phyloP scores from a whole-genome alignment of 2,113 vertebrate genomes.

The Rhadina sibilatrix region DNA sequence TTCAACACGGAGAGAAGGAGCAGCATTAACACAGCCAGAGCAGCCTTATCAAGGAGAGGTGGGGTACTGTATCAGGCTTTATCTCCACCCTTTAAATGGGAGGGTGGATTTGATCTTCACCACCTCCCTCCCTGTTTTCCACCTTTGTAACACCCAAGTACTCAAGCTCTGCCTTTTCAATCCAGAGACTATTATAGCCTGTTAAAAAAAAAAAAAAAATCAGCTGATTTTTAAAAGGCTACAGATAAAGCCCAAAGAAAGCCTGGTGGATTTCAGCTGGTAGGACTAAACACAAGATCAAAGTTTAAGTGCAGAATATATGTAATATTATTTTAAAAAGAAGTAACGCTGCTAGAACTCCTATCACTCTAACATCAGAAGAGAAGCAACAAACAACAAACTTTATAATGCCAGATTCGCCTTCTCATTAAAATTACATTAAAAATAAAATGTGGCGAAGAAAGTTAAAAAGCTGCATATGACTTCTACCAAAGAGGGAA shows the following conservation, averaged over 20 bases:
- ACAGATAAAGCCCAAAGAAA: background rate
- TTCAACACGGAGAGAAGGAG: background rate
- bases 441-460: background rate
- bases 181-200: background rate
- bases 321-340: background rate
- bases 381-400: background rate
- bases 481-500: background rate
- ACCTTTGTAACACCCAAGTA: background rate
- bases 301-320: constrained; percentile 8
- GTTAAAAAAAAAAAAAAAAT: constrained; percentile 7
- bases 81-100: constrained; percentile 28
- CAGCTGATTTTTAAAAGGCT: constrained; percentile 3
- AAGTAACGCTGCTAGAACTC: background rate
- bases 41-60: constrained; percentile 37
- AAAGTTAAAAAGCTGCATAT: constrained; percentile 5
- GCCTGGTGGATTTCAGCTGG: background rate
- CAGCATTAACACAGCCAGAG: constrained; percentile 21
- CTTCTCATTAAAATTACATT: constrained; percentile 46
- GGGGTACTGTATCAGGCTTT: background rate
- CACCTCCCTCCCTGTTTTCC: background rate
- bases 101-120: constrained; percentile 29
- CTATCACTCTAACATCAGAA: background rate
- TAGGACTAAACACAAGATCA: background rate
- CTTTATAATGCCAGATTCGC: background rate
- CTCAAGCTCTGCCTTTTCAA: background rate